Conservation (phyloP, 2,888 invertebrate genomes). For the Rhagium mordax region DNA sequence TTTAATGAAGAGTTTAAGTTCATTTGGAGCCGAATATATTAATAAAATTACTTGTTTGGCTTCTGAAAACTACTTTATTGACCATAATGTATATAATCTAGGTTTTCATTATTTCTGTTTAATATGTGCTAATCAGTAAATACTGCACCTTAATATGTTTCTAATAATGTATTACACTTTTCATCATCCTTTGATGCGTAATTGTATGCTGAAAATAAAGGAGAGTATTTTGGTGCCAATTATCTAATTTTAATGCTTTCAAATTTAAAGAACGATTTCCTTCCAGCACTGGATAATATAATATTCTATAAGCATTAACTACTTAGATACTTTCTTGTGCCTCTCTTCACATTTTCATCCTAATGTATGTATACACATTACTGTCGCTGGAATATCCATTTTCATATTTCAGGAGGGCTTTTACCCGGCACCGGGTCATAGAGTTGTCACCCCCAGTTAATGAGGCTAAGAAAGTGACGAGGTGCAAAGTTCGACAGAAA, state of each 20-base stretch:
- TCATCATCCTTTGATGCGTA: too few relatives aligned
- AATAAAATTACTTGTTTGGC: too few relatives aligned
- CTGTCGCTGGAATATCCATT: conserved; percentile 42
- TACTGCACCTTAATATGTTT: too few relatives aligned
- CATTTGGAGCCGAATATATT: too few relatives aligned
- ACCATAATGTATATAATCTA: too few relatives aligned
- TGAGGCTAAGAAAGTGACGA: conserved; percentile 33
- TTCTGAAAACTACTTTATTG: too few relatives aligned
- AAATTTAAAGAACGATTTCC: neutral
- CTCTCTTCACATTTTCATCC: neutral
- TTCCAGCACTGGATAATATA: neutral
- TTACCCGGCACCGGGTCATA: conserved; percentile 39
- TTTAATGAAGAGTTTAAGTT: too few relatives aligned
- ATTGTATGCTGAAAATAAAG: too few relatives aligned
- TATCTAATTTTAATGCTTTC: neutral
- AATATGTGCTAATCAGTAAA: too few relatives aligned
- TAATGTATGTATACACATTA: conserved; percentile 21
- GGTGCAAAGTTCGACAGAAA: conserved; percentile 42
- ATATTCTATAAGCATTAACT: neutral
- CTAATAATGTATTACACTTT: too few relatives aligned
- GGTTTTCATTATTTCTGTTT: too few relatives aligned
- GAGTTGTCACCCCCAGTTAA: conserved; percentile 42
- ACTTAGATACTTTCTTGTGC: neutral
- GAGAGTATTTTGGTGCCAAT: too few relatives aligned
- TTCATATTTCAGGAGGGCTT: conserved; percentile 47